phyloP scores from a whole-genome alignment of 2,113 vertebrate species.

The Xenopus borealis region DNA sequence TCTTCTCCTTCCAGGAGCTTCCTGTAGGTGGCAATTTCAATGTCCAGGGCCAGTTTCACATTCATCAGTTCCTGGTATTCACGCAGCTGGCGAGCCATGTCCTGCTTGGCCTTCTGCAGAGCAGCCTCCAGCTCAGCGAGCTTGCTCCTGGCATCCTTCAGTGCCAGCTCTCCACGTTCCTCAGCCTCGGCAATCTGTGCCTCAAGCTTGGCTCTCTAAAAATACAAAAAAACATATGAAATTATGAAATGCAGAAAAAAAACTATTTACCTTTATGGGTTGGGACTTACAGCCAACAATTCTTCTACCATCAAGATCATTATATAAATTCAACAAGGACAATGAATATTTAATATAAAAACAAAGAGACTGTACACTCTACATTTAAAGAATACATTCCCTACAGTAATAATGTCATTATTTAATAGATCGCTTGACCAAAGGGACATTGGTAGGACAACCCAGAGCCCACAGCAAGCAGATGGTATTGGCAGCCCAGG shows the following conservation, averaged over 20 bases:
- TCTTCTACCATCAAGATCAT: too few species aligned
- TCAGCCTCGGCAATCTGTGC: conserved; percentile 82
- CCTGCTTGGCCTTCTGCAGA: conserved; percentile 85
- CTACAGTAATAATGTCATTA: too few species aligned
- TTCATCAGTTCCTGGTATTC: conserved; percentile 96
- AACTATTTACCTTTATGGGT: too few species aligned
- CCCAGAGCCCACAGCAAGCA: not conserved
- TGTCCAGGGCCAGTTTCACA: conserved; percentile 87
- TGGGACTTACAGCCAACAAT: too few species aligned
- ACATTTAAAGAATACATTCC: not conserved
- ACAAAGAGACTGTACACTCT: too few species aligned
- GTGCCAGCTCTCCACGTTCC: conserved; percentile 79
- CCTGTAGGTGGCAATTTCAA: conserved; percentile 95
- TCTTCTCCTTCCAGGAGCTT: conserved; percentile 84
- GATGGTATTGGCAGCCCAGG: conserved; percentile 3
- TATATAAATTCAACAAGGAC: too few species aligned
- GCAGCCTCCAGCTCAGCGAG: conserved; percentile 79
- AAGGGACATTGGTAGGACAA: not conserved
- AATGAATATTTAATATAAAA: too few species aligned
- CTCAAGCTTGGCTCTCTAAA: conserved; percentile 83
- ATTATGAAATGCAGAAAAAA: too few species aligned
- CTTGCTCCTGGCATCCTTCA: conserved; percentile 83
- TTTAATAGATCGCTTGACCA: too few species aligned
- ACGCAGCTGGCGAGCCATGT: conserved; percentile 84
- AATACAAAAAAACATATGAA: not conserved